These are phyloP conservation scores for Camponotus vicinus DNA, from an alignment of 1,140 invertebrate genomes.

Conservation along the genomic window DNA sequence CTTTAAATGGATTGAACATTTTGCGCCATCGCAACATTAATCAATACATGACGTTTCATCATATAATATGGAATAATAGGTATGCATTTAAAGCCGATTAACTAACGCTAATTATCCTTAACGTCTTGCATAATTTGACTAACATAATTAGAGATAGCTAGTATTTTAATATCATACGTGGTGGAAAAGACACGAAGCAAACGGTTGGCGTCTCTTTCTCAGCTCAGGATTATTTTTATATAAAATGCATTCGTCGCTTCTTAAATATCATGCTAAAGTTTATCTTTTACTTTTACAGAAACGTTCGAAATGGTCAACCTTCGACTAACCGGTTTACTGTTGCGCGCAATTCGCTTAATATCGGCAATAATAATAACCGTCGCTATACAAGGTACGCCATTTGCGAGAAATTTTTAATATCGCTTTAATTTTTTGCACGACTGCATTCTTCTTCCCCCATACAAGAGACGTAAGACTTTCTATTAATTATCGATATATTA, in stretches of 20 bases:
- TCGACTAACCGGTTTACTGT: conserved; percentile 41
- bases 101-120: not conserved
- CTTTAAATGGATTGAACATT: not conserved
- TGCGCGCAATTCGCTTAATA: conserved; percentile 29
- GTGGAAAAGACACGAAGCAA: not conserved
- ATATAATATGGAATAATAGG: not conserved
- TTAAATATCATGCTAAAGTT: not conserved
- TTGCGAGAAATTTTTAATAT: conserved; percentile 30
- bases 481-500: not conserved
- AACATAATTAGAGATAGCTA: not conserved
- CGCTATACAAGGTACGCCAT: not conserved
- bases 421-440: not conserved
- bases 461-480: not conserved
- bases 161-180: conserved; percentile 21
- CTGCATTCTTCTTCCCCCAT: not conserved
- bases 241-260: not conserved
- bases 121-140: conserved; percentile 9
- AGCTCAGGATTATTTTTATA: not conserved
- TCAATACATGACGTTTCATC: conserved; percentile 15
- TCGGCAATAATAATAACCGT: conserved; percentile 34
- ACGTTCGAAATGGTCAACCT: conserved; percentile 28
- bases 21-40: not conserved
- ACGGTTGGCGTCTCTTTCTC: not conserved
- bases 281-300: conserved; percentile 31
- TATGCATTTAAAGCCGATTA: conserved; percentile 25